These are phyloP conservation scores for Salvator merianae DNA, from an alignment of 2,113 vertebrate genomes.

Conservation along the genomic window DNA sequence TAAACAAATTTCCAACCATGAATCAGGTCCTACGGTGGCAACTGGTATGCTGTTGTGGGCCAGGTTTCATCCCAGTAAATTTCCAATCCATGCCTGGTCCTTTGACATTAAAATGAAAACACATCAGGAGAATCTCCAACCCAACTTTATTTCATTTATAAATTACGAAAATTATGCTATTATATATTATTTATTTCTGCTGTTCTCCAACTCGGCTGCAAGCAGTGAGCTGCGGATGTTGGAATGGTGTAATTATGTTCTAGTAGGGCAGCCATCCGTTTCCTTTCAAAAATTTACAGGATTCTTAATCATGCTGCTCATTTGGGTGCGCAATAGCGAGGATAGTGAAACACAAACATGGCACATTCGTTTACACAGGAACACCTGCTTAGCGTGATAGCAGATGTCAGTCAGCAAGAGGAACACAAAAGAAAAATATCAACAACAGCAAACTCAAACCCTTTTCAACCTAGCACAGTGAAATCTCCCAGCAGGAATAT, in stretches of 20 bases:
- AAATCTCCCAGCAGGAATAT: constrained; percentile 56
- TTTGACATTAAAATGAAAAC: constrained; percentile 81
- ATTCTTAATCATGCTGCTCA: constrained; percentile 99
- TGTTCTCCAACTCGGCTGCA: constrained; percentile 88
- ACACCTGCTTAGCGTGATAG: constrained; percentile 99
- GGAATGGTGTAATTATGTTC: constrained; percentile 98
- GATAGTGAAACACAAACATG: constrained; percentile 97
- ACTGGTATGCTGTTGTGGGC: constrained; percentile 74
- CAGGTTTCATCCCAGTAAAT: constrained; percentile 80
- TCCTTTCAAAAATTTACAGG: constrained; percentile 99
- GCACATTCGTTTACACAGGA: constrained; percentile 96
- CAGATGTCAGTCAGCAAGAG: constrained; percentile 98
- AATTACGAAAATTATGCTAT: constrained; percentile 97
- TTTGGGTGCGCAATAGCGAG: constrained; percentile 94
- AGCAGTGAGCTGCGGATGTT: constrained; percentile 91
- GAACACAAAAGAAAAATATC: constrained; percentile 86
- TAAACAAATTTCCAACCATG: constrained; percentile 73
- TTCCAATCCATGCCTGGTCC: constrained; percentile 83
- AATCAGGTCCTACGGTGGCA: constrained; percentile 71
- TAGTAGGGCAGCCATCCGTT: constrained; percentile 99
- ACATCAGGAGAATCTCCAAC: constrained; percentile 89
- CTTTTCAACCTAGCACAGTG: constrained; percentile 56
- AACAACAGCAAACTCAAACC: constrained; percentile 77
- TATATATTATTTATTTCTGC: constrained; percentile 99
- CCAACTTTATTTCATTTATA: constrained; percentile 98